Conservation (phyloP, 2,797 vertebrate species). For the Scolopax bukidnonensis region DNA sequence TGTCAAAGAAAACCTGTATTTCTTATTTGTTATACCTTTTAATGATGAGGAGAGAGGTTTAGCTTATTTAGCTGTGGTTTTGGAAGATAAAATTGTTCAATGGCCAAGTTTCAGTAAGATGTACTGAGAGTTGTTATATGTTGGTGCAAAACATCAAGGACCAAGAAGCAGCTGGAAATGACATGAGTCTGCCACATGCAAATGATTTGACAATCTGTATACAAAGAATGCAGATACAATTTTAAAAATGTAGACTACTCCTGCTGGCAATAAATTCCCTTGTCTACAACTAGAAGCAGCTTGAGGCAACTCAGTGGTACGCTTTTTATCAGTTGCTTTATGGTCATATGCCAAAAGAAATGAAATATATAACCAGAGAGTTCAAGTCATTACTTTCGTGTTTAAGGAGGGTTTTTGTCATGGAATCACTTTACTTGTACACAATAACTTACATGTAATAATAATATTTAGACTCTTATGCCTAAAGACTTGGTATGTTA, state of each 20-base stretch:
- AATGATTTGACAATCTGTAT: not conserved
- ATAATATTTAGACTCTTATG: not conserved
- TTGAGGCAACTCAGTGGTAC: not conserved
- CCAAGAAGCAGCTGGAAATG: slow-evolving; percentile 42
- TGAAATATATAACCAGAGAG: not conserved
- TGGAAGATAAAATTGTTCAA: not conserved
- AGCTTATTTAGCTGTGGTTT: not conserved
- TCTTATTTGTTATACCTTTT: not conserved
- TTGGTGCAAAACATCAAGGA: not conserved
- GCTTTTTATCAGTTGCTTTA: not conserved
- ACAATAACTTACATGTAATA: not conserved
- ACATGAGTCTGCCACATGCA: slow-evolving; percentile 3
- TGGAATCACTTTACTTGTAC: not conserved
- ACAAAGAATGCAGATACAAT: slow-evolving; percentile 50
- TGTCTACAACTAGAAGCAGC: not conserved
- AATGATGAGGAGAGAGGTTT: not conserved
- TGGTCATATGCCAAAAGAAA: not conserved
- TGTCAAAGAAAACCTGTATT: not conserved
- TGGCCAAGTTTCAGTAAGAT: not conserved
- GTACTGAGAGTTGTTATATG: not conserved
- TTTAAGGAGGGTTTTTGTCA: not conserved
- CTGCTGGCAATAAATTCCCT: slow-evolving; percentile 30
- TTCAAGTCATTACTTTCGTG: not conserved
- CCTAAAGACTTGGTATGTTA: not conserved
- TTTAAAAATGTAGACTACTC: slow-evolving; percentile 15